Base-by-base conservation (phyloP, 2,113 vertebrate species). In the Procavia capensis region DNA sequence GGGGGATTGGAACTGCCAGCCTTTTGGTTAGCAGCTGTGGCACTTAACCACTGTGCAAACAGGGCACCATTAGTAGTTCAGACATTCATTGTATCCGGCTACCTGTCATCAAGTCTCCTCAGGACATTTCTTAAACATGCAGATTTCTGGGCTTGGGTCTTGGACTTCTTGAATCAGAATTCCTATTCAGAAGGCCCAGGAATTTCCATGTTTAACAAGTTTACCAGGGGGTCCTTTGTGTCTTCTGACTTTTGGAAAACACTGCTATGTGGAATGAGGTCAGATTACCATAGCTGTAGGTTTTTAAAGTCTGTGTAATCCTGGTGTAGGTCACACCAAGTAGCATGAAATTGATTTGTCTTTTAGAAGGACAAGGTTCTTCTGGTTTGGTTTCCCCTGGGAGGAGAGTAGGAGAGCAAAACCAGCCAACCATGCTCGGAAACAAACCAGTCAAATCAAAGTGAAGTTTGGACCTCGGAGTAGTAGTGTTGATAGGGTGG, bases 331-430 rank as follows among this genome's bases (percentile, higher is more conserved):
- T 90, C 39, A 96, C 41, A 82, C 5, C 34, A 14, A 90, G 16
- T 70, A 88, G 20, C 39, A 82, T 43, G n/a, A 27, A 92, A 89
- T 45, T 84, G 29, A 89, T 90, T 80, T 50, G 45, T 80, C 29
- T 79, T 39, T 43, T 94, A 90, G 68, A 89, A 88, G 47, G 59
- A 47, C 13, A 34, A 61, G 31, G 80, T 87, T 92, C 25, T 92
- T 95, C 78, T 93, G 85, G 36, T 76, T 93, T 96, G 31, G 9
- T 90, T 95, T 95, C 54, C 88, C 39, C 8, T 61, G 22, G 29
- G 50, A 81, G 5, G 85, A 83, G 34, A 94, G 63, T 57, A 76
- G 86, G 72, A 94, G 43, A 27, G 54, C 80, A 90, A 70, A 93
- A 45, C 20, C 34, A 85, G 22, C 5, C 50, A 64, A 29, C n/a